Conservation (phyloP, 2,888 invertebrate genomes). For the Altica lythri region DNA sequence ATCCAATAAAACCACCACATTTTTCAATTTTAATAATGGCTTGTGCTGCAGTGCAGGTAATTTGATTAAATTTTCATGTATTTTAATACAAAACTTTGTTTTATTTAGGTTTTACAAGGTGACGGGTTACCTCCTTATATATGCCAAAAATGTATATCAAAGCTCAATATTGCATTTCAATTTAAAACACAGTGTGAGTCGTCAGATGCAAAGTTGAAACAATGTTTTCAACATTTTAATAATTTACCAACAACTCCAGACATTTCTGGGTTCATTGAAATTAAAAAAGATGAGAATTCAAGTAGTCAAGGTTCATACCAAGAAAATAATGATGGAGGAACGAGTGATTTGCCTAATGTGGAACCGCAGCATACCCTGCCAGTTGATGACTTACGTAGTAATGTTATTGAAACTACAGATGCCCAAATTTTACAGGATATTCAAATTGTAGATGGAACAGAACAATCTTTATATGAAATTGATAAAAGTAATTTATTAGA, state of each 20-base stretch:
- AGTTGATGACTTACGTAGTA: constrained; percentile 12
- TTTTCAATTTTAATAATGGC: constrained; percentile 57
- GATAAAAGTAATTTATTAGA: constrained; percentile 43
- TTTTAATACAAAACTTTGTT: constrained; percentile 16
- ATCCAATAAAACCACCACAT: constrained; percentile 56
- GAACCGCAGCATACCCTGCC: constrained; percentile 18
- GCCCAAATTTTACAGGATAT: constrained; percentile 41
- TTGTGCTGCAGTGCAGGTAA: constrained; percentile 57
- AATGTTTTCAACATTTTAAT: constrained; percentile 51
- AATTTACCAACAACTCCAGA: constrained; percentile 48
- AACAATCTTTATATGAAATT: constrained; percentile 39
- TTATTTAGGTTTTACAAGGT: constrained; percentile 53
- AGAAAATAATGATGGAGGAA: constrained; percentile 30
- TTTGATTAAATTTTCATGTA: constrained; percentile 5
- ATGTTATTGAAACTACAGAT: constrained; percentile 24
- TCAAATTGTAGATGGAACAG: constrained; percentile 38
- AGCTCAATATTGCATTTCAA: constrained; percentile 55
- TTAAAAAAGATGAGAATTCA: constrained; percentile 46
- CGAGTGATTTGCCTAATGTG: constrained; percentile 19
- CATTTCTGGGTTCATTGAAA: constrained; percentile 49
- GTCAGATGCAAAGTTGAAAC: constrained; percentile 54
- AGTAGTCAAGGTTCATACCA: constrained; percentile 13
- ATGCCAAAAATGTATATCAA: constrained; percentile 55
- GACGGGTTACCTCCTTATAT: constrained; percentile 56
- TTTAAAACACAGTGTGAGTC: constrained; percentile 57